Evolutionary conservation across 2,888 invertebrate genomes (phyloP).

Genomic region (Punctoribates punctum): DNA sequence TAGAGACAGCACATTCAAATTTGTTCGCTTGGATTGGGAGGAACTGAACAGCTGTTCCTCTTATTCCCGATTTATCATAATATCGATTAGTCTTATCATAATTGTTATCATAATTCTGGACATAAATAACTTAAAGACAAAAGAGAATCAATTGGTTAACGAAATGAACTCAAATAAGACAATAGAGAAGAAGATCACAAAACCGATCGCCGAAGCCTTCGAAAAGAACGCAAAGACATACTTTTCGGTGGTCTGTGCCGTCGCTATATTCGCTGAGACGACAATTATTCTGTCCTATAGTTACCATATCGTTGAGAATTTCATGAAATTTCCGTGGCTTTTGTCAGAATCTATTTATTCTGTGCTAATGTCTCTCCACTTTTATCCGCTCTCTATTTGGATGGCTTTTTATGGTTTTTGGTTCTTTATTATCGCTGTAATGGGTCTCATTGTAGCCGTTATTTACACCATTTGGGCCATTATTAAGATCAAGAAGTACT

Average conservation of each 20-base stretch:
- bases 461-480: background rate
- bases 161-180: background rate
- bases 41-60: background rate
- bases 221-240: background rate
- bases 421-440: background rate
- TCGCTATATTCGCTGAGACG: background rate
- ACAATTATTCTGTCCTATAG: background rate
- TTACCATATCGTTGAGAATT: conserved; percentile 11
- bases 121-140: background rate
- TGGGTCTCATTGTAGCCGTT: background rate
- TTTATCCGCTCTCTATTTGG: background rate
- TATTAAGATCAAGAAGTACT: background rate
- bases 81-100: background rate
- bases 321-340: background rate
- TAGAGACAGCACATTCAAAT: background rate
- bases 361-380: background rate
- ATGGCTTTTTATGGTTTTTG: conserved; percentile 4
- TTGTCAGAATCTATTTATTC: background rate
- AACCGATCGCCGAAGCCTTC: background rate
- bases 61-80: background rate
- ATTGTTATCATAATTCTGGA: background rate
- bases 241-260: background rate
- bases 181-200: background rate
- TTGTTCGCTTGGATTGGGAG: background rate
- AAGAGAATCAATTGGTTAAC: background rate